phyloP scores from a whole-genome alignment of 2,113 vertebrate genomes.

The Phylloscopus trochiloides region DNA sequence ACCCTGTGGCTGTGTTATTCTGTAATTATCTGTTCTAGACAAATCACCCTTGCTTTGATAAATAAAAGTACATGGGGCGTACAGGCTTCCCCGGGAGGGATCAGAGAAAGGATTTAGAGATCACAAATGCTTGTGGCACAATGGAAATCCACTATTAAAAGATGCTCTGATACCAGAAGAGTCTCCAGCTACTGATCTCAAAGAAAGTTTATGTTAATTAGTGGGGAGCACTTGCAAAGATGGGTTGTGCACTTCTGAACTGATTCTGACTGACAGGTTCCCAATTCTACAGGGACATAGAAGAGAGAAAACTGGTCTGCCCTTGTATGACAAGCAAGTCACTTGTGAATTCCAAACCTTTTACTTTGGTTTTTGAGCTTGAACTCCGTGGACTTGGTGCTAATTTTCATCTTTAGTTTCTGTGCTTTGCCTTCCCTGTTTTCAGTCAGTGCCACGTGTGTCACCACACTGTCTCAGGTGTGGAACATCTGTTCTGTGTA shows the following conservation, averaged over 20 bases:
- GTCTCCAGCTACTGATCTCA: background rate
- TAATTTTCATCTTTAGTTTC: background rate
- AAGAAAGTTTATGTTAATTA: background rate
- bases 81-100: rapidly evolving
- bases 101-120: background rate
- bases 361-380: background rate
- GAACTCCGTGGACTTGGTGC: background rate
- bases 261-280: background rate
- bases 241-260: background rate
- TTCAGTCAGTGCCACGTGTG: background rate
- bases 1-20: background rate
- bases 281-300: background rate
- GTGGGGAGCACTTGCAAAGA: background rate
- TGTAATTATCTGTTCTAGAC: background rate
- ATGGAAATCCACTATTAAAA: background rate
- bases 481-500: background rate
- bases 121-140: background rate
- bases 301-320: background rate
- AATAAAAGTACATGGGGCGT: background rate
- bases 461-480: background rate
- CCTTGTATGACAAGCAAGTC: background rate
- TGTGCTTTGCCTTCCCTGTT: background rate
- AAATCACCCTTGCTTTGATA: background rate
- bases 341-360: background rate
- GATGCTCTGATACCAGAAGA: background rate